Conservation (phyloP, 1,140 invertebrate genomes). For the Drosophila murphyi region DNA sequence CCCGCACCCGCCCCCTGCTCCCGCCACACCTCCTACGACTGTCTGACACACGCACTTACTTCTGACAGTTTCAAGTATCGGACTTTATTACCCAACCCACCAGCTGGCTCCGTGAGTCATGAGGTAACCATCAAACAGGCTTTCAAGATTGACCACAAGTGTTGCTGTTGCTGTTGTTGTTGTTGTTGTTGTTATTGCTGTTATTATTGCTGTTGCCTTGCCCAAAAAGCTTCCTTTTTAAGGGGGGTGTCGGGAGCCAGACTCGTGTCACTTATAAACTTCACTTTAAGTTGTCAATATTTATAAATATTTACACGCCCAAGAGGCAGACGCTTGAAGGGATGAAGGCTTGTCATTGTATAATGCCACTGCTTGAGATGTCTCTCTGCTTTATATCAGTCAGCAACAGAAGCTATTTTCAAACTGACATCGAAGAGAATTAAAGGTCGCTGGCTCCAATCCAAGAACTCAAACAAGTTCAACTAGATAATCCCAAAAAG, state of each 20-base stretch:
- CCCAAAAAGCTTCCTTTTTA: slow-evolving; percentile 66
- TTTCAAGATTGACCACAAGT: slow-evolving; percentile 81
- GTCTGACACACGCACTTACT: slow-evolving; percentile 54
- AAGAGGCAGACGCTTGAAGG: slow-evolving; percentile 25
- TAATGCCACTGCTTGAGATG: not conserved
- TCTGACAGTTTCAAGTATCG: slow-evolving; percentile 78
- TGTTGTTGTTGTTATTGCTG: slow-evolving; percentile 49
- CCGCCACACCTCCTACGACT: not conserved
- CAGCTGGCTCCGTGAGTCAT: slow-evolving; percentile 16
- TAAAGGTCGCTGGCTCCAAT: not conserved
- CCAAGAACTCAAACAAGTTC: not conserved
- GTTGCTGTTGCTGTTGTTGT: slow-evolving; percentile 38
- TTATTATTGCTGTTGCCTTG: slow-evolving; percentile 25
- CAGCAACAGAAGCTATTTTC: not conserved
- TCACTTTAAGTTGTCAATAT: slow-evolving; percentile 81
- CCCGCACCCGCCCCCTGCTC: not conserved
- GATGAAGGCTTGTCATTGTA: slow-evolving; percentile 14
- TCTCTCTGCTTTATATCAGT: slow-evolving; percentile 2
- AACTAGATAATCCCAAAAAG: not conserved
- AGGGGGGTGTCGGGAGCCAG: slow-evolving; percentile 21
- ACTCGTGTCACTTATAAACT: slow-evolving; percentile 77
- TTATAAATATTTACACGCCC: slow-evolving; percentile 78
- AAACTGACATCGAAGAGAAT: not conserved
- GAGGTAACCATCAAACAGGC: slow-evolving; percentile 74
- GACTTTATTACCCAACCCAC: slow-evolving; percentile 74